These are phyloP conservation scores for Eupithecia pulchellata DNA, from an alignment of 2,888 invertebrate genomes.

Conservation along the genomic window DNA sequence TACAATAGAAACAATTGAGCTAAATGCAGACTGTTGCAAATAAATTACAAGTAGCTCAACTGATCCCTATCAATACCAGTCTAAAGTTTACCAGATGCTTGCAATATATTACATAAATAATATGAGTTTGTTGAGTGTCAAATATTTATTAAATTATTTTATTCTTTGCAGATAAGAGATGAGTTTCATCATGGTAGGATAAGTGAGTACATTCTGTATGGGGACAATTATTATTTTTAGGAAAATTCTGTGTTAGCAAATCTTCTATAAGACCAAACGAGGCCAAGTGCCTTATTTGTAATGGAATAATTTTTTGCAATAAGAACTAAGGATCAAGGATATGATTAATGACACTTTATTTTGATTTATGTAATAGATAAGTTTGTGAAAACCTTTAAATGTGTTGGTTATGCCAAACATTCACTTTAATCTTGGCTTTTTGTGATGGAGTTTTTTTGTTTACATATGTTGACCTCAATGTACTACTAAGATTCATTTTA, in stretches of 20 bases:
- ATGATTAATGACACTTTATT: not conserved
- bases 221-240: slow-evolving; percentile 7
- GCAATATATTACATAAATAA: no score
- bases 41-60: no score
- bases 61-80: no score
- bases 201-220: slow-evolving; percentile 29
- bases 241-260: slow-evolving; percentile 3
- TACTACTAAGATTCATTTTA: not conserved
- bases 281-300: not conserved
- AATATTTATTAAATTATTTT: not conserved
- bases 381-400: not conserved
- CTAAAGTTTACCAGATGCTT: no score
- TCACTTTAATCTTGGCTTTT: not conserved
- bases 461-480: not conserved
- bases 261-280: not conserved
- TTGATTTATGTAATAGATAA: not conserved
- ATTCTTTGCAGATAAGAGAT: slow-evolving; percentile 24
- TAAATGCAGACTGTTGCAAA: no score
- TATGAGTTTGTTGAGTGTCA: no score
- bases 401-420: not conserved
- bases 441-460: not conserved
- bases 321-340: not conserved
- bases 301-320: not conserved
- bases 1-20: no score
- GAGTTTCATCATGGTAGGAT: slow-evolving; percentile 15